A percentile compares a stretch with the other conserved stretches of the same genome.
phyloP scores from a whole-genome alignment of 2,797 vertebrate genomes.

The Otus scops region DNA sequence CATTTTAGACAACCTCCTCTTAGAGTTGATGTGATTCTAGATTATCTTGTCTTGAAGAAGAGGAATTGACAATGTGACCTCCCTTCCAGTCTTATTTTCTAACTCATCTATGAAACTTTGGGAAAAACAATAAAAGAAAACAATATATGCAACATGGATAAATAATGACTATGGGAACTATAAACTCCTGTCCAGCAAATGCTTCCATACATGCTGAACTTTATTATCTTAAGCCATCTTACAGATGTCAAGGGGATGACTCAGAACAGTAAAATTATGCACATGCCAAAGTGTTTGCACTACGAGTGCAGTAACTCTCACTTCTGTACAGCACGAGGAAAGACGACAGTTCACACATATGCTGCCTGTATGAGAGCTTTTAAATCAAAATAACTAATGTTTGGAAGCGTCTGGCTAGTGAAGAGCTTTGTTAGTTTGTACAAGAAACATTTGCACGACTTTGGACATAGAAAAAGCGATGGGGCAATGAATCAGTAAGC shows the following conservation, averaged over 20 bases:
- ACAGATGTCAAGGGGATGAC: not conserved
- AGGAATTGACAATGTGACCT: not conserved
- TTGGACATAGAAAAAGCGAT: not conserved
- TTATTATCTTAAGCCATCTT: conserved; percentile 2
- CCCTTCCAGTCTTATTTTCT: not conserved
- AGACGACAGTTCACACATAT: not conserved
- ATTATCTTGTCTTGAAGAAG: not conserved
- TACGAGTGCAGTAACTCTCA: not conserved
- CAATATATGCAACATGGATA: not conserved
- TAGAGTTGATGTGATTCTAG: not conserved
- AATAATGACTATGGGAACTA: not conserved
- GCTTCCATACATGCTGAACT: not conserved
- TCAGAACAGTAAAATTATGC: conserved; percentile 14
- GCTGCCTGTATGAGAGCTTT: not conserved
- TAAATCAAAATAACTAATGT: conserved; percentile 27
- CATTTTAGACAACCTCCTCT: not conserved
- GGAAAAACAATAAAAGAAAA: not conserved
- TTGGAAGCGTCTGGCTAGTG: not conserved
- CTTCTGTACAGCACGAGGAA: not conserved
- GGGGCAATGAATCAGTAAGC: not conserved
- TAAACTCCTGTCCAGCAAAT: not conserved
- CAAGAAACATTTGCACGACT: conserved; percentile 1
- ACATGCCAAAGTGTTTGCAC: not conserved
- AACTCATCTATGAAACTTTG: not conserved
- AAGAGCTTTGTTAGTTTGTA: not conserved